Conservation (phyloP, 2,797 vertebrate species). For the Pantherophis alleghaniensis region DNA sequence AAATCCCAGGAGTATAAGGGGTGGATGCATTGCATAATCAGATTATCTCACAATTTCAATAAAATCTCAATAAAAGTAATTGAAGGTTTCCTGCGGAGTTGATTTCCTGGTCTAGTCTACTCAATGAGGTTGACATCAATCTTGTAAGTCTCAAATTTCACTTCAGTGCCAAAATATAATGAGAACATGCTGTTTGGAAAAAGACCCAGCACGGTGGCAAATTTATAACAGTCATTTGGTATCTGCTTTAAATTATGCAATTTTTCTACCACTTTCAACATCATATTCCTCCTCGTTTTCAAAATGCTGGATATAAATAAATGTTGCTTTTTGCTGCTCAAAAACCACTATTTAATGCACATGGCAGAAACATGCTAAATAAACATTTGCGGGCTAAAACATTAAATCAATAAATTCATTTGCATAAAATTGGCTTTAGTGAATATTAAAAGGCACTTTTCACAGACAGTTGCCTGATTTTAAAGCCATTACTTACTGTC, state of each 20-base stretch:
- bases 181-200: neutral
- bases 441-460: conserved; percentile 40
- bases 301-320: conserved; percentile 16
- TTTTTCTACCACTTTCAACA: neutral
- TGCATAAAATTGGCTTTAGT: conserved; percentile 30
- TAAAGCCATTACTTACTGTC: conserved; percentile 34
- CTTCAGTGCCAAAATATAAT: too few relatives aligned
- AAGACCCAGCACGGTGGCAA: too few relatives aligned
- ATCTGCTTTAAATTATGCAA: neutral
- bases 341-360: conserved; percentile 16
- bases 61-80: neutral
- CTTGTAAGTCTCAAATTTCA: neutral
- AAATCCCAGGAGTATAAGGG: neutral
- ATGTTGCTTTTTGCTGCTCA: neutral
- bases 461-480: conserved; percentile 21
- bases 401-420: conserved; percentile 38
- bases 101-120: neutral
- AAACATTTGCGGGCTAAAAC: conserved; percentile 32
- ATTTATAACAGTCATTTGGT: neutral
- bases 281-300: conserved; percentile 13
- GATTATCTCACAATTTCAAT: neutral
- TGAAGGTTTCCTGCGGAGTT: neutral
- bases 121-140: neutral
- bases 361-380: conserved; percentile 17
- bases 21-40: neutral